Conservation (phyloP, 2,113 vertebrate species). For the cattle (Bos taurus) region DNA sequence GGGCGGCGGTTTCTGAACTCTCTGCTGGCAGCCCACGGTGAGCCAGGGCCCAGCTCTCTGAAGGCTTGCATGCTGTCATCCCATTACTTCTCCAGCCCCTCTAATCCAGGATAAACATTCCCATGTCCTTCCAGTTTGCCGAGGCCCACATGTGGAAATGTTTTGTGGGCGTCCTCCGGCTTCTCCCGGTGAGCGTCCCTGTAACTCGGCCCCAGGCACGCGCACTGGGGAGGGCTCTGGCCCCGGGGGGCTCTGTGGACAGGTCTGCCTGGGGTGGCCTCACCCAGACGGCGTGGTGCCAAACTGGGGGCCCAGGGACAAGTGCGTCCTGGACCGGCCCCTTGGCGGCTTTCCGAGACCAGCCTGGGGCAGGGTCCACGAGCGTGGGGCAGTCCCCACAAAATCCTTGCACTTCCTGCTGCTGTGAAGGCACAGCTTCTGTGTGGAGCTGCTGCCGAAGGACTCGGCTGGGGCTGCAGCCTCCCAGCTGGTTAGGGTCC, state of each 20-base stretch:
- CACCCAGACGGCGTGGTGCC: not conserved
- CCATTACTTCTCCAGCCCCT: not conserved
- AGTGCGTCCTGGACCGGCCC: not conserved
- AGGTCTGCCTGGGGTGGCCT: not conserved
- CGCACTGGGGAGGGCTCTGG: not conserved
- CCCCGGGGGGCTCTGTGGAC: not conserved
- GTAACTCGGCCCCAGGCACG: not conserved
- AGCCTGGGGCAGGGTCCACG: not conserved
- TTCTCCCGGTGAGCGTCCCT: not conserved
- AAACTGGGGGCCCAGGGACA: not conserved
- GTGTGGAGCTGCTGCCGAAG: too few species aligned
- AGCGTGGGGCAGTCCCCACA: accelerated
- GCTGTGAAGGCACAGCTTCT: too few species aligned
- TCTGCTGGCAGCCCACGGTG: accelerated
- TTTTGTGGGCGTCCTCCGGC: not conserved
- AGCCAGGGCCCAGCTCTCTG: not conserved
- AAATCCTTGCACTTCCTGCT: too few species aligned
- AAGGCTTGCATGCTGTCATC: not conserved
- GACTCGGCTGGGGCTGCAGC: too few species aligned
- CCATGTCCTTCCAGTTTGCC: not conserved
- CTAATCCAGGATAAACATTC: not conserved
- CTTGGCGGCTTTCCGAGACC: accelerated
- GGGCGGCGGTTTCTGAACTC: not conserved
- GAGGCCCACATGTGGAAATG: not conserved
- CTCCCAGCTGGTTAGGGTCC: too few species aligned